Base-by-base conservation (phyloP, 1,140 invertebrate genomes). In the Atta colombica region DNA sequence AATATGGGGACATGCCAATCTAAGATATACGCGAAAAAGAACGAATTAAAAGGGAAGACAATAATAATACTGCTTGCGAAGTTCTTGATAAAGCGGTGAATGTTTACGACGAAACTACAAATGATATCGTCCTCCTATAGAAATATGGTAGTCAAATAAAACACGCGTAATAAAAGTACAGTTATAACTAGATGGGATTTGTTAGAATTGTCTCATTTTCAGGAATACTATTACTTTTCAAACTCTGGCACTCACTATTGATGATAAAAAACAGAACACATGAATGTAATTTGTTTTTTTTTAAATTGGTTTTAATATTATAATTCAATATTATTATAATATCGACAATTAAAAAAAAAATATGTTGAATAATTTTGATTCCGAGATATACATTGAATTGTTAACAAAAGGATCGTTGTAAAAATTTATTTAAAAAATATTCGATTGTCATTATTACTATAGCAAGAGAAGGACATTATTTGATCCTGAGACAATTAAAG, bases 31-130 rank as follows among this genome's bases (percentile, higher is more conserved):
- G 66, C 39, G 21, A 45, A 21, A 55, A 60, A 25, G 39, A 49
- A 45, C 8, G 8, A 35, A 69, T 58, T 10, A 82, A 72, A 74
- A 75, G 7, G 25, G 39, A 82, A 61, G 80, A 84, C 80, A 84
- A 84, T 84, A 82, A 82, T 72, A 74, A 60, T 31, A 10, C 3
- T 49, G 35, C 18, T 84, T 75, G 25, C 21, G 68, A 51, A 14
- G 16, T 71, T 45, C 10, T 58, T 60, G 55, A 25, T 65, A n/a
- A 63, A 8, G 8, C 8, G 21, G 8, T 31, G 18, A 61, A 75
- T 81, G 12, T 68, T 60, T 74, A 51, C 8, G 7, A 82, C 14
- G 7, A 82, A 82, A n/a, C 1, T 82, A 82, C 3, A 49, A 72
- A 72, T 7, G 63, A 5, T 82, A 74, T 75, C 69, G 55, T 84